Evolutionary conservation across 2,113 vertebrate species (phyloP).

Genomic region (Calyptomena viridis): DNA sequence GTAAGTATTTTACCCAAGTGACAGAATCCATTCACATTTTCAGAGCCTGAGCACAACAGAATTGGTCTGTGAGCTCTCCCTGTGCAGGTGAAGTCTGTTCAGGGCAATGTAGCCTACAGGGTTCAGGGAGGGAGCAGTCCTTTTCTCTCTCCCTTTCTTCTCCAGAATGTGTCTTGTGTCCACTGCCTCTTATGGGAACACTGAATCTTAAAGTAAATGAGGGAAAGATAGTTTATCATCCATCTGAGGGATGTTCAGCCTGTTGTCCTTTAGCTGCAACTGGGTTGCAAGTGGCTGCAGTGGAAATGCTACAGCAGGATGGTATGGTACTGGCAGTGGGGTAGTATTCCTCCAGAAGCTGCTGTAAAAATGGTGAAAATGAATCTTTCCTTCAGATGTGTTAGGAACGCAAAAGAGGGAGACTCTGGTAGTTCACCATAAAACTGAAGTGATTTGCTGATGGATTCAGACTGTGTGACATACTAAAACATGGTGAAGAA

Average conservation of each 20-base stretch:
- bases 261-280: neutral
- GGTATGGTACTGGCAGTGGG: neutral
- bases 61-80: neutral
- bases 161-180: neutral
- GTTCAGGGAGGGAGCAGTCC: neutral
- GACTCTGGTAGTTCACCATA: neutral
- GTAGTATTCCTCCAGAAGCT: neutral
- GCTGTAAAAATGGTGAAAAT: neutral
- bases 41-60: neutral
- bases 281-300: neutral
- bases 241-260: neutral
- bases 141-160: neutral
- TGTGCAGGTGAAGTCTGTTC: neutral
- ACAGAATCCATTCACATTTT: neutral
- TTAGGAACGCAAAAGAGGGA: neutral
- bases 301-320: neutral
- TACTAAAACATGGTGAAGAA: neutral
- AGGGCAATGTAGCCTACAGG: neutral
- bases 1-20: constrained; percentile 68
- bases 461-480: neutral
- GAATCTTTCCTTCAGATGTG: neutral
- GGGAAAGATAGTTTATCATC: neutral
- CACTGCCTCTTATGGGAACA: neutral
- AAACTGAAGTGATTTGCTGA: neutral
- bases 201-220: neutral